A percentile compares a stretch with the other conserved stretches of the same genome.
Evolutionary conservation across 2,113 vertebrate genomes (phyloP).

Genomic region (Thunnus maccoyii): DNA sequence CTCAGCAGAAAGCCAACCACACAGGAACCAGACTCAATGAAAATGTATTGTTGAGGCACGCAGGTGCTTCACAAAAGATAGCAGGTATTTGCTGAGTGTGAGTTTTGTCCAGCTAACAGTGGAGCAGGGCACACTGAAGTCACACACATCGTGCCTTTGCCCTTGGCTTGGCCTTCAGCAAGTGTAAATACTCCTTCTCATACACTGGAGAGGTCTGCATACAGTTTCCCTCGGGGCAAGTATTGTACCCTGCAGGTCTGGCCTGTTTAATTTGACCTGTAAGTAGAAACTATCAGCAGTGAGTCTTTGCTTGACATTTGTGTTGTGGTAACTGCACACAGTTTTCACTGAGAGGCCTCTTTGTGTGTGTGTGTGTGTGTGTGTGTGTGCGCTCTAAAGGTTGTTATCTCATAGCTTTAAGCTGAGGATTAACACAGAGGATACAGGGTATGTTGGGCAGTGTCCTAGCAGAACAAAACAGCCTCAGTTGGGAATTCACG

Average conservation of each 20-base stretch:
- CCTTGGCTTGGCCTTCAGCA: conserved; percentile 29
- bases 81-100: conserved; percentile 70
- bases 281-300: background rate
- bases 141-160: background rate
- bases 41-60: conserved; percentile 27
- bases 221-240: background rate
- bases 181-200: conserved; percentile 45
- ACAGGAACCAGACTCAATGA: background rate
- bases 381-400: conserved; percentile 23
- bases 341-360: conserved; percentile 15
- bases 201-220: conserved; percentile 14
- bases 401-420: conserved; percentile 70
- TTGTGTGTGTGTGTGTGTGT: background rate
- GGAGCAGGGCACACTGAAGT: background rate
- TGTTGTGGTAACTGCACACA: conserved; percentile 12
- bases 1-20: background rate
- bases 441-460: conserved; percentile 26
- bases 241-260: background rate
- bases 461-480: conserved; percentile 34
- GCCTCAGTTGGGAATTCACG: background rate
- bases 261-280: conserved; percentile 22
- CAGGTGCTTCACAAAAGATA: conserved; percentile 50
- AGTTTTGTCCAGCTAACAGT: conserved; percentile 15
- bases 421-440: conserved; percentile 71
- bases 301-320: background rate